A percentile compares a stretch with the other conserved stretches of the same genome.
phyloP scores from a whole-genome alignment of 2,888 invertebrate genomes.

The Danaus chrysippus region DNA sequence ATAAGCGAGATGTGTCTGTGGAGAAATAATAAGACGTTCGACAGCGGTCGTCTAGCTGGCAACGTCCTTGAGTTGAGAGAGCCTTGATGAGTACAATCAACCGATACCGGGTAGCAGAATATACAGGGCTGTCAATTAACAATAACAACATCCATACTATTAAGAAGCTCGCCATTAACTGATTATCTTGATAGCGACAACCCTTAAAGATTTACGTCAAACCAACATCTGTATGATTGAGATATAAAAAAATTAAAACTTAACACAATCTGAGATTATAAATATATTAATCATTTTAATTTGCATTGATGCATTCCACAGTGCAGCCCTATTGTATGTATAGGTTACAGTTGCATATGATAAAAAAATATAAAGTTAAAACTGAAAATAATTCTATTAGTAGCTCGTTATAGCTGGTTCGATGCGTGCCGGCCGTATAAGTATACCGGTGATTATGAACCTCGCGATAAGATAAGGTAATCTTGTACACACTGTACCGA shows the following conservation, averaged over 20 bases:
- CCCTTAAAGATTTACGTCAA: no score
- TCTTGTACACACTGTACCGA: conserved; percentile 26
- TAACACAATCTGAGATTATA: background rate
- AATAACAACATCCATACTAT: conserved; percentile 18
- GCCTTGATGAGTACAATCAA: conserved; percentile 80
- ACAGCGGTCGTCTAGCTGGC: conserved; percentile 69
- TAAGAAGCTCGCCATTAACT: background rate
- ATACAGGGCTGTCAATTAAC: conserved; percentile 65
- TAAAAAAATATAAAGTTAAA: conserved; percentile 54
- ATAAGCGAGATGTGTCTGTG: conserved; percentile 63
- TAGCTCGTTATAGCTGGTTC: conserved; percentile 53
- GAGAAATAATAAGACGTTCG: conserved; percentile 73
- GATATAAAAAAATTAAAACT: no score
- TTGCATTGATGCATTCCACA: background rate
- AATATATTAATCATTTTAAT: background rate
- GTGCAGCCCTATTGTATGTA: conserved; percentile 50
- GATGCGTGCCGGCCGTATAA: conserved; percentile 56
- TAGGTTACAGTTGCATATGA: conserved; percentile 60
- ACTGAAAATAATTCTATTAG: conserved; percentile 56
- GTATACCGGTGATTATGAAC: conserved; percentile 55
- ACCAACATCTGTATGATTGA: no score
- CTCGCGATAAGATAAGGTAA: conserved; percentile 42
- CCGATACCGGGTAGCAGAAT: conserved; percentile 73
- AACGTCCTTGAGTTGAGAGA: conserved; percentile 77
- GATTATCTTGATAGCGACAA: background rate